Conservation (phyloP, 2,797 vertebrate species). For the Microctenopoma stevenorrisi region DNA sequence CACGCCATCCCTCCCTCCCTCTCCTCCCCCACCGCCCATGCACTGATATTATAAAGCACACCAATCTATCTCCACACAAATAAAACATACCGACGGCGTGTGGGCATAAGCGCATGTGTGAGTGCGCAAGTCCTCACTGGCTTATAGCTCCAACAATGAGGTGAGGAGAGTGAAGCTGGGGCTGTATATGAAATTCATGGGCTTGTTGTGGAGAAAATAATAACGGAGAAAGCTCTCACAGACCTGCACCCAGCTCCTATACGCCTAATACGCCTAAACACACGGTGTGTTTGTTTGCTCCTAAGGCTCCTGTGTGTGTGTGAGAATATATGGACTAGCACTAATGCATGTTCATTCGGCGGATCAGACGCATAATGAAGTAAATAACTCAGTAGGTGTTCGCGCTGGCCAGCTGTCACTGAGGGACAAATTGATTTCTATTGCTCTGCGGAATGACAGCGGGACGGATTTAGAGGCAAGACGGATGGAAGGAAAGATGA, state of each 20-base stretch:
- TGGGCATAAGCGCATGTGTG: conserved; percentile 1
- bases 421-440: conserved; percentile 57
- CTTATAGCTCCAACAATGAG: conserved; percentile 45
- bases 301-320: conserved; percentile 4
- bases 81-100: conserved; percentile 34
- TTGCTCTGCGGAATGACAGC: conserved; percentile 35
- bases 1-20: neutral
- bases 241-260: conserved; percentile 32
- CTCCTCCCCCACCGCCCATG: conserved; percentile 5
- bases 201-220: conserved; percentile 60
- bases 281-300: conserved; percentile 21
- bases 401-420: conserved; percentile 40
- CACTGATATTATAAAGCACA: conserved; percentile 50
- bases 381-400: conserved; percentile 61
- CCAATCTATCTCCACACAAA: conserved; percentile 63
- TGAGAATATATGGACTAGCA: conserved; percentile 13
- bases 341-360: conserved; percentile 24
- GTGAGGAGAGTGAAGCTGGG: conserved; percentile 34
- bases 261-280: conserved; percentile 44
- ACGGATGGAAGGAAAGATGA: conserved; percentile 43
- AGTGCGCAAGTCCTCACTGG: conserved; percentile 8
- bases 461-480: conserved; percentile 16
- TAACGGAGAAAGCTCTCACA: conserved; percentile 51
- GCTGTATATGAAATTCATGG: conserved; percentile 62
- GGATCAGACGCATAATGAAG: conserved; percentile 39